Evolutionary conservation across 2,888 invertebrate species (phyloP), one percentile per base, ranked within the genome.

Genomic region (Volucella inanis): DNA sequence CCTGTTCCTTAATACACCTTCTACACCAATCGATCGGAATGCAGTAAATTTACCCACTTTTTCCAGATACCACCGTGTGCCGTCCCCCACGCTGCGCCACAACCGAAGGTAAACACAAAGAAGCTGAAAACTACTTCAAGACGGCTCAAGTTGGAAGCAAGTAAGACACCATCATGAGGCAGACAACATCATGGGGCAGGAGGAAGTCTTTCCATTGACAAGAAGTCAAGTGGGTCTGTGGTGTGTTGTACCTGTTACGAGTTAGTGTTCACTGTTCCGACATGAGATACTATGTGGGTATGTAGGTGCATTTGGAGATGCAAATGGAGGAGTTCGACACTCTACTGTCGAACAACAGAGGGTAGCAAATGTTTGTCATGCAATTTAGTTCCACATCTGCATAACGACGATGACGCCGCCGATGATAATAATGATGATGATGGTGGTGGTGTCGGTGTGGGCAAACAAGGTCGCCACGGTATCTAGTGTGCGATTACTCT

Each of bases 21-120:
- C 71, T 68, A 62, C 75, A 52, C 74, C 67, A 68, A 68, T 78
- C 61, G 72, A 79, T 67, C 71, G 84, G 84, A 84, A 84, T 84
- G 84, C 79, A 79, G 84, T 84, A 71, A 76, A 71, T 79, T 84
- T 78, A 78, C 78, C 83, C 70, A 75, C 57, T 84, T 78, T 84
- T 83, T 70, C 72, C n/a, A 50, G 68, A 78, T 68, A 31, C 4
- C 6, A 31, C 31, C 0, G 31, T 31, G 6, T 31, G 31, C 6
- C 31, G 31, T 31, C 31, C 6, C 31, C 31, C 31, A 31, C 6
- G 6, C 31, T 31, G 31, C 31, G 6, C 31, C 31, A 0, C 31
- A 31, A 31, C 31, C 31, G 31, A 31, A 6, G 31, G 31, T 31
- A 68, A 78, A 72, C 61, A 72, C 79, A 79, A 52, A 52, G 55